phyloP scores from a whole-genome alignment of 2,797 vertebrate genomes.

The Typhlichthys subterraneus region DNA sequence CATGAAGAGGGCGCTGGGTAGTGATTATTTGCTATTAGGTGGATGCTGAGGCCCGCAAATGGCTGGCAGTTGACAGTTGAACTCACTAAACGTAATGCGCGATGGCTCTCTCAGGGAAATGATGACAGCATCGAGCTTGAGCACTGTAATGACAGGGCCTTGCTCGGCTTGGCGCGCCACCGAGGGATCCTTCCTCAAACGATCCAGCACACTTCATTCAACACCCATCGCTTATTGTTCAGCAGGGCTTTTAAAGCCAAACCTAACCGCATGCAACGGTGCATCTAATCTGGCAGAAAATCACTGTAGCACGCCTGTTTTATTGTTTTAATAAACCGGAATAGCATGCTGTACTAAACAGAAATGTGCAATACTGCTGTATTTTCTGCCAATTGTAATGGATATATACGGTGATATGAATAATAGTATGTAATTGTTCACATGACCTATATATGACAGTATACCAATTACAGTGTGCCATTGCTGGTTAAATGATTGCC shows the following conservation, averaged over 20 bases:
- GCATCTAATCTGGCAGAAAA: too few species aligned
- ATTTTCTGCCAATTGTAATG: too few species aligned
- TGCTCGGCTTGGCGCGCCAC: constrained; percentile 46
- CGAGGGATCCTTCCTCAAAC: constrained; percentile 54
- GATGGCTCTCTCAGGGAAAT: constrained; percentile 70
- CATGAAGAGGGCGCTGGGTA: constrained; percentile 75
- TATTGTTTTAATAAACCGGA: too few species aligned
- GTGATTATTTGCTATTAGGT: constrained; percentile 86
- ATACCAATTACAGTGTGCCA: constrained; percentile 6
- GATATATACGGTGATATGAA: too few species aligned
- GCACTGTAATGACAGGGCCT: constrained; percentile 70
- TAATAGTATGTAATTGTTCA: too few species aligned
- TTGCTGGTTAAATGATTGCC: constrained; percentile 36
- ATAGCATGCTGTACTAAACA: too few species aligned
- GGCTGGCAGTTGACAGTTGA: constrained; percentile 80
- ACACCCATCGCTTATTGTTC: constrained; percentile 45
- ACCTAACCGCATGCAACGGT: too few species aligned
- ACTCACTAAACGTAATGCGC: constrained; percentile 74
- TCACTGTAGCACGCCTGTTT: too few species aligned
- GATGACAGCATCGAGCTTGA: constrained; percentile 70
- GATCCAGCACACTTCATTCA: not conserved
- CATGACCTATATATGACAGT: constrained; percentile 9
- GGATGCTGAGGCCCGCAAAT: constrained; percentile 82
- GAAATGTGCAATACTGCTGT: too few species aligned
- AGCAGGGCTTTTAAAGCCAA: not conserved